Conservation (phyloP, 1,140 invertebrate genomes). For the Leptopilina clavipes region DNA sequence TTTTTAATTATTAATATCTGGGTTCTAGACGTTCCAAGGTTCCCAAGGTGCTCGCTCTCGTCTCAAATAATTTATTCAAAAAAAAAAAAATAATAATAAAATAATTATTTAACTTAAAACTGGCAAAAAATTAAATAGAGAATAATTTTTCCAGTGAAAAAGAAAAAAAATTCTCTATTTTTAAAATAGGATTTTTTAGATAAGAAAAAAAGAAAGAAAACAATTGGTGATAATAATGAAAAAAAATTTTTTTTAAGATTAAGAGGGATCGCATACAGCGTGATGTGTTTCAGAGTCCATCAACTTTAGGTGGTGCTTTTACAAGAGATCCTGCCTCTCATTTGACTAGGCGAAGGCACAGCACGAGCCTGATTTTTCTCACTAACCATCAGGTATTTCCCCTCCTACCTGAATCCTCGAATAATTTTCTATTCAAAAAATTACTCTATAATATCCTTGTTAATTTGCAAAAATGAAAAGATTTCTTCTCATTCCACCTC, state of each 20-base stretch:
- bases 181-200: not conserved
- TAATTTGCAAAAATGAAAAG: constrained; percentile 41
- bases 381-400: constrained; percentile 78
- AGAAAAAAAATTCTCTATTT: too few relatives aligned
- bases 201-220: not conserved
- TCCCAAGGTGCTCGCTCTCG: constrained; percentile 20
- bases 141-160: too few relatives aligned
- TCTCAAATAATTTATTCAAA: not conserved
- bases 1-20: constrained; percentile 15
- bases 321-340: constrained; percentile 76
- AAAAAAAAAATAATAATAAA: not conserved
- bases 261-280: constrained; percentile 67
- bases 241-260: not conserved
- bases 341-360: constrained; percentile 84
- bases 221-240: not conserved
- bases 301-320: constrained; percentile 71
- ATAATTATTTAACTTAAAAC: too few relatives aligned
- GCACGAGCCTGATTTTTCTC: constrained; percentile 77
- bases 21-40: constrained; percentile 16
- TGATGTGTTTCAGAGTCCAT: constrained; percentile 77
- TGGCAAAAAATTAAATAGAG: too few relatives aligned
- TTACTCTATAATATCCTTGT: constrained; percentile 41
- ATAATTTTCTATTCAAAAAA: constrained; percentile 40
- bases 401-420: constrained; percentile 58
- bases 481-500: constrained; percentile 39